Conservation (phyloP, 2,113 vertebrate genomes). For the Lophura nycthemera region DNA sequence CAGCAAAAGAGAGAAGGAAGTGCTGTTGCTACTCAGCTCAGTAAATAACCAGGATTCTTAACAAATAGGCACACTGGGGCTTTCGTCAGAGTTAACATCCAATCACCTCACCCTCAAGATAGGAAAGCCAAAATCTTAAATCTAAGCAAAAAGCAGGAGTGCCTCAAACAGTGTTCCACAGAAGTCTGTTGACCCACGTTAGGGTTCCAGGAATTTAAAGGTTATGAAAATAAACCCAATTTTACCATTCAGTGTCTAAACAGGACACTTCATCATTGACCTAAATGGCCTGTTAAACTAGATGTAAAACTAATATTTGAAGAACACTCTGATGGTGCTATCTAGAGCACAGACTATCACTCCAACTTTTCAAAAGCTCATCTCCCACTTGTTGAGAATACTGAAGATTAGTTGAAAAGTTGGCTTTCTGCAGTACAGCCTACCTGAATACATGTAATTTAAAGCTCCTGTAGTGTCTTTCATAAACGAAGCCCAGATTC, state of each 20-base stretch:
- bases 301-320: not conserved
- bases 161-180: not conserved
- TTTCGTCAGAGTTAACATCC: not conserved
- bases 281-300: not conserved
- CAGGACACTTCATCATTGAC: not conserved
- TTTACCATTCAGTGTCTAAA: not conserved
- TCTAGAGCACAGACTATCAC: not conserved
- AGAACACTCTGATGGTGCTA: not conserved
- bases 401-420: not conserved
- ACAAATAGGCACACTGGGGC: not conserved
- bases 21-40: not conserved
- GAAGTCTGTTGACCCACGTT: not conserved
- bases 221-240: not conserved
- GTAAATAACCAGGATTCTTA: not conserved
- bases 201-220: not conserved
- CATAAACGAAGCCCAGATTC: not conserved
- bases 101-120: not conserved
- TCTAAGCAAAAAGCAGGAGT: not conserved
- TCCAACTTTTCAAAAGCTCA: not conserved
- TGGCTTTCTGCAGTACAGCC: not conserved
- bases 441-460: not conserved
- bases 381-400: not conserved
- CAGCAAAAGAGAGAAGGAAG: not conserved
- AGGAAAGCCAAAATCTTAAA: conserved; percentile 3
- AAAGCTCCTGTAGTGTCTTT: not conserved